Base-by-base conservation (phyloP, 2,797 vertebrate species). In the Melanotaenia boesemani region DNA sequence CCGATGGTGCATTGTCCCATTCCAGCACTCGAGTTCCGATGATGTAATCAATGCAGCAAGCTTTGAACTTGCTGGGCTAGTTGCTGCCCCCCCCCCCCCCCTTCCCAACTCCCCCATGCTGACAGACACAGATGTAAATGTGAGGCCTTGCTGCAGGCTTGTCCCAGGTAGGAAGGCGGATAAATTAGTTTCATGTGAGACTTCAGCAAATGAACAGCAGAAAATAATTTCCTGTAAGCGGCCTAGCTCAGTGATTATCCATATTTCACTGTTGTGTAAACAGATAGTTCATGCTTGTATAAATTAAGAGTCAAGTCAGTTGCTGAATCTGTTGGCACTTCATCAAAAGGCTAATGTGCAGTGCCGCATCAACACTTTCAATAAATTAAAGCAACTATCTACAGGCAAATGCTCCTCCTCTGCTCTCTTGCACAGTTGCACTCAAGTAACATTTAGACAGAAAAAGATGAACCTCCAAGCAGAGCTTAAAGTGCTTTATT, bases 41-140 rank as follows among this genome's bases (percentile, higher is more conserved):
- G 94, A 95, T 95, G 95, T 95, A 94, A 95, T 95, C 46, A 93
- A 95, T 95, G 94, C 94, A 95, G 94, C 94, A 95, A 93, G 46
- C 46, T 92, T 92, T 94, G 91, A 95, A 94, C 92, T 93, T 94
- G 93, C 93, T 84, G 86, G 85, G 90, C 86, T 86, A 75, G 88
- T 91, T 91, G 92, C 86, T 91, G 82, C 86, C 86, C 28, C 36
- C n/a, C 58, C 67, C 58, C 69, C 20, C 44, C 48, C 32, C 64
- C 59, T 59, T 57, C 61, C 60, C 71, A 1, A 67, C 60, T 15
- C 69, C 61, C 39, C 59, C 74, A 55, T 50, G 74, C 75, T 20
- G 37, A 73, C 80, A 79, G 73, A 84, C 74, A 87, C 72, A 78
- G 79, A 86, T 79, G 58, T 54, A 78, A 76, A 74, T 74, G 69